A percentile compares a stretch with the other conserved stretches of the same genome.
Evolutionary conservation across 2,113 vertebrate genomes (phyloP).

Genomic region (Ursus arctos): DNA sequence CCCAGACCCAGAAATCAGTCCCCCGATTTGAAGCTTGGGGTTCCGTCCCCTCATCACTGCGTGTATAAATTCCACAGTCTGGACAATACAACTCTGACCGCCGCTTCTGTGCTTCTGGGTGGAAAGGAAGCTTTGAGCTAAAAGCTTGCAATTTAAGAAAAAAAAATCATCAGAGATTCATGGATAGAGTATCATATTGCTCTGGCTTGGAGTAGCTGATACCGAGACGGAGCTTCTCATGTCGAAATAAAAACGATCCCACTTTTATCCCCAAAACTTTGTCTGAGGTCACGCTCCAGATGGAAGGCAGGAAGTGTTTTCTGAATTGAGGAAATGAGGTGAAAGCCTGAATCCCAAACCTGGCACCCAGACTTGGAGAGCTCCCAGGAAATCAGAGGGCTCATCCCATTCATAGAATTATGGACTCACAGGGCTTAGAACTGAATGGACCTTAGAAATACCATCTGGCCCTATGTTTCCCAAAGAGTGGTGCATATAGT

Average conservation of each 20-base stretch:
- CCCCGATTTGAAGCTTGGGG: neutral
- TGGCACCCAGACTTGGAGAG: neutral
- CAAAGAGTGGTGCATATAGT: neutral
- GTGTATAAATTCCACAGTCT: neutral
- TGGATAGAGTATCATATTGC: neutral
- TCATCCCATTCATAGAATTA: neutral
- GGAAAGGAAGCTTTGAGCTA: neutral
- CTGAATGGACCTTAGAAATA: neutral
- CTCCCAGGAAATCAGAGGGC: neutral
- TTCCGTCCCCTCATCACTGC: neutral
- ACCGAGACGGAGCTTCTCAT: neutral
- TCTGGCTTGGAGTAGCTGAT: neutral
- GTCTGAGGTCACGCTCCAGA: neutral
- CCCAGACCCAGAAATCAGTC: neutral
- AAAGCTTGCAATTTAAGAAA: conserved; percentile 1
- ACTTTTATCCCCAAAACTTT: neutral
- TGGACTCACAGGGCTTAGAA: neutral
- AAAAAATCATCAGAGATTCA: neutral
- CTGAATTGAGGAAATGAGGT: neutral
- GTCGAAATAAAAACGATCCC: conserved; percentile 3
- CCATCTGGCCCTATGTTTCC: neutral
- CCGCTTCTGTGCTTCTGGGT: neutral
- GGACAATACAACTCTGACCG: neutral
- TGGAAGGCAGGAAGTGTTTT: neutral
- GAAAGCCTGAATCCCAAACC: neutral